These are phyloP conservation scores for Gryllus longicercus DNA, from an alignment of 2,888 invertebrate species.

Conservation along the genomic window DNA sequence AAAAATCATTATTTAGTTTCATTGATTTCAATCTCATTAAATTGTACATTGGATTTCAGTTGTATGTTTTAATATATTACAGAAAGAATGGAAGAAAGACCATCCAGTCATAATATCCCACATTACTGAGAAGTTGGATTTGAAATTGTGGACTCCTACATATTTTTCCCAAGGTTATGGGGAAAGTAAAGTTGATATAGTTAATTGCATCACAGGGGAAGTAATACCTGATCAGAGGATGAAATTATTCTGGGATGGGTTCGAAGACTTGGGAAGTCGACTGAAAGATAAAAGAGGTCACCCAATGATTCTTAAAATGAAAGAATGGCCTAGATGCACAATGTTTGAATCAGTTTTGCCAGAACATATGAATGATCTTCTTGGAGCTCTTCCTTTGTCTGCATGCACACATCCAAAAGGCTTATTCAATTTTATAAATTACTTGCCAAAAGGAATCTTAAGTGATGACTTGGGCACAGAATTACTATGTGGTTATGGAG, in stretches of 20 bases:
- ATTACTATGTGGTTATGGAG: neutral
- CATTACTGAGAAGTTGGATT: neutral
- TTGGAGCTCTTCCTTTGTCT: neutral
- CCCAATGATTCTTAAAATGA: neutral
- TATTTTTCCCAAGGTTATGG: neutral
- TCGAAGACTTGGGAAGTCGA: neutral
- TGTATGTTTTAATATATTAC: neutral
- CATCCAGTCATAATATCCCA: neutral
- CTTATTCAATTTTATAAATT: neutral
- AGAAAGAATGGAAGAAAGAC: neutral
- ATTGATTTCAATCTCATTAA: neutral
- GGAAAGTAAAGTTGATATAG: neutral
- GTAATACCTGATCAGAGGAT: neutral
- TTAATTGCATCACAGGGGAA: neutral
- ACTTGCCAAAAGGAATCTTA: neutral
- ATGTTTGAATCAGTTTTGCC: neutral
- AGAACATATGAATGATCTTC: neutral
- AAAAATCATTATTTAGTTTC: neutral
- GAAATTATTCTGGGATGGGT: neutral
- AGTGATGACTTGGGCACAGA: neutral
- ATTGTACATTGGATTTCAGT: too few species aligned
- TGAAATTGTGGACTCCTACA: neutral
- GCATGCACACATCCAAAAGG: neutral
- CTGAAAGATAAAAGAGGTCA: neutral
- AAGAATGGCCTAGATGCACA: neutral